These are phyloP conservation scores for Hermodice carunculata DNA, from an alignment of 2,888 invertebrate species.

Conservation along the genomic window DNA sequence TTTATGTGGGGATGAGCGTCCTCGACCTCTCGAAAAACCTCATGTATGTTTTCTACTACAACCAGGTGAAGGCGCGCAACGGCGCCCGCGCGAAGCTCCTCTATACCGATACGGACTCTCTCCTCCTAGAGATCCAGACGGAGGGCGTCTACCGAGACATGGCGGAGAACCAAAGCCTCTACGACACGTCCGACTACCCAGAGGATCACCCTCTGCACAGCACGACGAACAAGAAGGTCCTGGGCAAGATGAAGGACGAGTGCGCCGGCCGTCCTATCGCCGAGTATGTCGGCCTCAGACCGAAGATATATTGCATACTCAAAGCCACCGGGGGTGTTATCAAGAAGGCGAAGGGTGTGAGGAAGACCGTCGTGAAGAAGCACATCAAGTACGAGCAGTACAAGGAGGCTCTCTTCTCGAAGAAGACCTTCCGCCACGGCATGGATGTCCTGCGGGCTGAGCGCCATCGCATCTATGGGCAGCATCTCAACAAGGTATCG, in stretches of 20 bases:
- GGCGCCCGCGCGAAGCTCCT: slow-evolving; percentile 35
- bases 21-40: slow-evolving; percentile 51
- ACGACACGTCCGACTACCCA: too few relatives aligned
- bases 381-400: slow-evolving; percentile 29
- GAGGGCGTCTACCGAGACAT: slow-evolving; percentile 55
- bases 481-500: too few relatives aligned
- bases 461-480: too few relatives aligned
- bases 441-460: slow-evolving; percentile 37
- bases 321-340: background rate
- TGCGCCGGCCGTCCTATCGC: too few relatives aligned
- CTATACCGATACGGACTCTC: too few relatives aligned
- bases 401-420: slow-evolving; percentile 35
- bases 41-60: slow-evolving; percentile 45
- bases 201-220: too few relatives aligned
- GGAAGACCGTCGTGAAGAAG: slow-evolving; percentile 22
- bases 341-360: slow-evolving; percentile 26
- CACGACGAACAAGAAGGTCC: too few relatives aligned
- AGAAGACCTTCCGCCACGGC: slow-evolving; percentile 31
- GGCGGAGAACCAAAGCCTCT: slow-evolving; percentile 26
- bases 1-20: too few relatives aligned
- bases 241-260: too few relatives aligned
- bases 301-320: slow-evolving; percentile 35
- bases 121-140: too few relatives aligned
- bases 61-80: slow-evolving; percentile 55
- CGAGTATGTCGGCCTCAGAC: slow-evolving; percentile 51